Evolutionary conservation across 92 coral and sea anemone genomes (phyloP).

Genomic region (Muricea muricata): DNA sequence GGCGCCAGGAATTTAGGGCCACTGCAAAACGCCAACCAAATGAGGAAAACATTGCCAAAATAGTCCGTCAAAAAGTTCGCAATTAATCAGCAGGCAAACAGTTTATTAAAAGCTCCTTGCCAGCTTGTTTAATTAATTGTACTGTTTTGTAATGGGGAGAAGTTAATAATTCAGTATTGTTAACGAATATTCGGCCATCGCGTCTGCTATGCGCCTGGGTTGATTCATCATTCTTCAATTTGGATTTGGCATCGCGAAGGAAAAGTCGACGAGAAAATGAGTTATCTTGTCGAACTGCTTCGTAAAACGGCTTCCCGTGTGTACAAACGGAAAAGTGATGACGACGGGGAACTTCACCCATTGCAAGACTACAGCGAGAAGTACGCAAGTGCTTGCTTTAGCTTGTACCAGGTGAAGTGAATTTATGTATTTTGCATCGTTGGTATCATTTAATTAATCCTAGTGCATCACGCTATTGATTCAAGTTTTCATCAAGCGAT

Average conservation of each 20-base stretch:
- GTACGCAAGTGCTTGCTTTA: background rate
- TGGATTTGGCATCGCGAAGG: background rate
- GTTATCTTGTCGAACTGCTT: background rate
- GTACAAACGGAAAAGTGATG: constrained; percentile 13
- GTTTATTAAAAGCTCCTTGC: background rate
- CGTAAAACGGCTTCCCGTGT: constrained; percentile 39
- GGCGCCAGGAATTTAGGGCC: background rate
- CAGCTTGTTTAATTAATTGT: background rate
- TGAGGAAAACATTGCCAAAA: background rate
- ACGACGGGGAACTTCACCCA: background rate
- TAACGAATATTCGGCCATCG: background rate
- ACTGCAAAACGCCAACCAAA: background rate
- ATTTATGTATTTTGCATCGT: background rate
- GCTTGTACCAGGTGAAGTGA: background rate
- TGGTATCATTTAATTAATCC: too few species aligned
- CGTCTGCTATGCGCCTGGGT: background rate
- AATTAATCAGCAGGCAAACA: background rate
- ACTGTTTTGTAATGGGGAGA: background rate
- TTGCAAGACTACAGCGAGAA: background rate
- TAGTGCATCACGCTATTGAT: too few species aligned
- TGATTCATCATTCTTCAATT: background rate
- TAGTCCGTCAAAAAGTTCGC: background rate
- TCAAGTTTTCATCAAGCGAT: too few species aligned
- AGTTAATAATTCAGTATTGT: background rate
- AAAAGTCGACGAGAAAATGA: background rate